Evolutionary conservation across 2,797 vertebrate species (phyloP).

Genomic region (Sebastiscus albofasciatus): DNA sequence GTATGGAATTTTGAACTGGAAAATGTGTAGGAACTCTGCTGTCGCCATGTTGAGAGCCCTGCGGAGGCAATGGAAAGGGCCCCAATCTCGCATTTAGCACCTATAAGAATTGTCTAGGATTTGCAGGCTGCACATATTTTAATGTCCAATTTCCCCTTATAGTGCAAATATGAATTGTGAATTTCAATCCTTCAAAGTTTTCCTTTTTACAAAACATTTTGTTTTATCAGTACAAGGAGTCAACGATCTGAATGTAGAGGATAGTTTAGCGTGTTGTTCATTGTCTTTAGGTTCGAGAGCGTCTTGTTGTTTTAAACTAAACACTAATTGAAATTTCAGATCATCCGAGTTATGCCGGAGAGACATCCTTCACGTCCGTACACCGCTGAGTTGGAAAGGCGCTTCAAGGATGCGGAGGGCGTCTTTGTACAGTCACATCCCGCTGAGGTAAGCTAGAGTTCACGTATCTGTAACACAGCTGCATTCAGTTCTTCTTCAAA

Average conservation of each 20-base stretch:
- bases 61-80: not conserved
- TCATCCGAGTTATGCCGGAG: conserved; percentile 74
- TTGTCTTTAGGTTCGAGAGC: not conserved
- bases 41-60: not conserved
- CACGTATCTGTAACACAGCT: not conserved
- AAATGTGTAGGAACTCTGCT: not conserved
- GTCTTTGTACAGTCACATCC: conserved; percentile 67
- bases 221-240: not conserved
- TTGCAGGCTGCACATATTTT: not conserved
- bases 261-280: not conserved
- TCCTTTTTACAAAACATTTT: not conserved
- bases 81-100: not conserved
- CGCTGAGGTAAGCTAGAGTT: conserved; percentile 62
- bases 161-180: not conserved
- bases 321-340: conserved; percentile 47
- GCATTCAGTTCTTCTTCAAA: not conserved
- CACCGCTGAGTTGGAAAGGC: conserved; percentile 66
- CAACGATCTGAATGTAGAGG: not conserved
- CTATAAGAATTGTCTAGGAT: not conserved
- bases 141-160: not conserved
- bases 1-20: too few species aligned
- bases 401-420: conserved; percentile 67
- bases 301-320: not conserved
- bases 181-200: not conserved
- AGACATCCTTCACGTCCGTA: conserved; percentile 81